phyloP scores from a whole-genome alignment of 2,888 invertebrate species.

The Drosophila engyochracea region DNA sequence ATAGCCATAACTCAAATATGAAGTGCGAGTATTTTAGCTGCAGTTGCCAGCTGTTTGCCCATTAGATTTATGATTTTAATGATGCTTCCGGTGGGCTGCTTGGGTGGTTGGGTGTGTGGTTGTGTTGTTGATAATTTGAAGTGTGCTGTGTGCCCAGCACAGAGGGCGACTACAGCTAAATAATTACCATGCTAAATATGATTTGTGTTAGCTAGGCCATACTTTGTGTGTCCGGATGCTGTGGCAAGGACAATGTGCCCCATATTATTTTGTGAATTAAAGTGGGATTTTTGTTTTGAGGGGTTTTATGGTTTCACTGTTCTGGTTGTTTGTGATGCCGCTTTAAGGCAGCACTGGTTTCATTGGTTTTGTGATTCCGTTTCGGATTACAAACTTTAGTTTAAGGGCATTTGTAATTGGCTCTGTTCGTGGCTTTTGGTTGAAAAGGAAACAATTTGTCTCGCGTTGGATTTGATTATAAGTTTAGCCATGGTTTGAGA shows the following conservation, averaged over 20 bases:
- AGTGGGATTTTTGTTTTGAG: slow-evolving; percentile 12
- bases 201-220: slow-evolving; percentile 47
- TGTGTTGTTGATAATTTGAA: slow-evolving; percentile 20
- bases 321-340: background rate
- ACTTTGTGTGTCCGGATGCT: slow-evolving; percentile 28
- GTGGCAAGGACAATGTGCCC: slow-evolving; percentile 49
- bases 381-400: slow-evolving; percentile 62
- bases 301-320: background rate
- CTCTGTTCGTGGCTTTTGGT: background rate
- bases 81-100: slow-evolving; percentile 37
- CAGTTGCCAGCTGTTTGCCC: slow-evolving; percentile 54
- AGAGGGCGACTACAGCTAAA: slow-evolving; percentile 51
- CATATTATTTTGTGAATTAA: slow-evolving; percentile 36
- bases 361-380: slow-evolving; percentile 53
- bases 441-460: slow-evolving; percentile 9
- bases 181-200: slow-evolving; percentile 75
- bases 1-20: slow-evolving; percentile 52
- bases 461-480: slow-evolving; percentile 33
- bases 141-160: slow-evolving; percentile 5
- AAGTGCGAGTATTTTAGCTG: slow-evolving; percentile 25
- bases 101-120: background rate
- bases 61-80: slow-evolving; percentile 74
- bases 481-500: slow-evolving; percentile 12
- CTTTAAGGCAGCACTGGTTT: slow-evolving; percentile 21
- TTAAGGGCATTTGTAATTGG: slow-evolving; percentile 30